Evolutionary conservation across 2,113 vertebrate species (phyloP), one percentile per base, ranked within the genome.

Genomic region (Phycodurus eques): DNA sequence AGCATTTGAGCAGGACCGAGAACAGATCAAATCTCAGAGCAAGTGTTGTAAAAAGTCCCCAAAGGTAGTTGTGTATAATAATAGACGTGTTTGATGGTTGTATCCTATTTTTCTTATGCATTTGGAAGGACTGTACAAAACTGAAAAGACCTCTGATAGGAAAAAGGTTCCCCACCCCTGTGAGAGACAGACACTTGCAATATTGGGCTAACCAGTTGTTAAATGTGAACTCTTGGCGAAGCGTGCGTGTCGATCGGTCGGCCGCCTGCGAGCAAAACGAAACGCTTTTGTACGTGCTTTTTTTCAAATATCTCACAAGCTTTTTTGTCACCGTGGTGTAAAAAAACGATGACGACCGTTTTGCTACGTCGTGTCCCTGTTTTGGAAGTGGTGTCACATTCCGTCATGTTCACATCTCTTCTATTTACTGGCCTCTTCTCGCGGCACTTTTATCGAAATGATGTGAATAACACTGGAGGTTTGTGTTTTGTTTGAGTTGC

Each of bases 331-430:
- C 47, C 85, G 73, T 87, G 69, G 51, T 73, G 69, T 87, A 42
- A 61, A 44, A 74, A 67, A 49, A 73, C 64, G 44, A 69, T 71
- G 51, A 70, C 72, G 67, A 56, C 64, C 69, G 46, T 80, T 81
- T 78, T 83, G 76, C 83, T 75, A 80, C 76, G 82, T 86, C 78
- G 80, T 59, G 82, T 91, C 85, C 89, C 89, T 90, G 79, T 86
- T 80, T 39, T 59, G 84, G 77, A 81, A 77, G 71, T 81, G 49
- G 74, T 86, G 49, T 56, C 68, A 69, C 49, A 73, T 74, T 81
- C 27, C 59, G 31, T 59, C 56, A 59, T 14, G 31, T 61, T 82
- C 59, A 81, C 76, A 67, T 86, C 70, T 31, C 39, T 87, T 84
- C 43, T 87, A 88, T 85, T 84, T 84, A 80, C 87, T 76, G 71